Conservation (phyloP, 2,113 vertebrate species). For the Nothoprocta perdicaria region DNA sequence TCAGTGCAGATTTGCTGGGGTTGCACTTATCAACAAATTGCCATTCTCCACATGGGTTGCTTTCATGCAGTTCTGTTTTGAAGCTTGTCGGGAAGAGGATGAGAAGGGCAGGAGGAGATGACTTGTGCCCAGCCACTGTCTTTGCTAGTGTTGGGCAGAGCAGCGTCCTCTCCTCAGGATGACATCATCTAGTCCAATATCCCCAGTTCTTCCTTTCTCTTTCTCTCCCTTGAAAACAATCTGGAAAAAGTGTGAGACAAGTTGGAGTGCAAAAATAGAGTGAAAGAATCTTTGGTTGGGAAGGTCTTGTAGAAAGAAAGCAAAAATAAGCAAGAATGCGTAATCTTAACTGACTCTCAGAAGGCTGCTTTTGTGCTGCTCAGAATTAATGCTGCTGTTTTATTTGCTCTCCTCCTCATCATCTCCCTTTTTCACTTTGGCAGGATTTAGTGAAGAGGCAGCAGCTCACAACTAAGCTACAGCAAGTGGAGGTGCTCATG, state of each 20-base stretch:
- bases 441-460: not conserved
- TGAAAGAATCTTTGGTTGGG: not conserved
- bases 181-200: conserved; percentile 93
- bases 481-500: not conserved
- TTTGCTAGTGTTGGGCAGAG: conserved; percentile 79
- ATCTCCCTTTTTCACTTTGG: not conserved
- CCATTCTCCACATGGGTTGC: not conserved
- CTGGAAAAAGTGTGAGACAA: conserved; percentile 70
- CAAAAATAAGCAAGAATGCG: not conserved
- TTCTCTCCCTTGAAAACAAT: conserved; percentile 94
- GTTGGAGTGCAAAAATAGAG: not conserved
- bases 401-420: not conserved
- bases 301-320: not conserved
- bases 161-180: conserved; percentile 89
- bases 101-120: not conserved
- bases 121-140: not conserved
- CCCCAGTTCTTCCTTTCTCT: conserved; percentile 82
- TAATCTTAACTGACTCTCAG: not conserved
- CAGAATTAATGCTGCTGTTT: not conserved
- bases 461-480: not conserved
- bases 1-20: conserved; percentile 1
- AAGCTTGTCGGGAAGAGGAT: not conserved
- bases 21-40: conserved; percentile 30
- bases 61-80: not conserved
- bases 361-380: not conserved